Evolutionary conservation across 2,888 invertebrate genomes (phyloP), one percentile per base, ranked within the genome.

Genomic region (Sesia apiformis): DNA sequence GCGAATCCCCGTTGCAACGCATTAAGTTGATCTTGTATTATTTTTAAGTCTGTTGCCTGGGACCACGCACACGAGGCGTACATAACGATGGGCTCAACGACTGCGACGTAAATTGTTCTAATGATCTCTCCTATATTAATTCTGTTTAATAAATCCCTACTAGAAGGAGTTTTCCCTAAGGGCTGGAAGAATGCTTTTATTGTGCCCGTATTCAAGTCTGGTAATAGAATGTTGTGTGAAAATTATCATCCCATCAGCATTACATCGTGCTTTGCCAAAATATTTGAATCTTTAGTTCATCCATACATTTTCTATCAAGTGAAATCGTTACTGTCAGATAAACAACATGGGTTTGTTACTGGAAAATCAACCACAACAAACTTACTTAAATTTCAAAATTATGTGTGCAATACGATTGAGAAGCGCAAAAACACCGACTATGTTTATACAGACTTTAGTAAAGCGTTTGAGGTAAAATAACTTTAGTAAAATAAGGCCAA

Each of bases 211-310:
- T 49, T 46, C n/a, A 61, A 61, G 42, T 52, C 51, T 5, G 59
- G 58, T 7, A 55, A 55, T n/a, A 5, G 5, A 5, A 43, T 4
- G n/a, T n/a, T 53, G 4, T 56, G 56, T 5, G 3, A 7, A 7
- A 58, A 57, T 39, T 58, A 59, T 39, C 55, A 59, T n/a, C 59
- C 59, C 6, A 56, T 60, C 8, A 58, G 59, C 3, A 57, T 59
- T 6, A 46, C 59, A 5, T 55, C 55, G 39, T 49, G 53, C 8
- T 42, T 55, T n/a, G 58, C 53, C 0, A 60, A 60, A 46, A 4
- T 59, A 4, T 55, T 60, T 38, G 60, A 60, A 51, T 53, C 57
- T 8, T 4, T 59, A 3, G 46, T 60, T 5, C 54, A 54, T 39
- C 51, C 49, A 7, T 23, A 7, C 49, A 42, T 55, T 52, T 53